These are phyloP conservation scores for Hippopotamus amphibius DNA, from an alignment of 2,113 vertebrate genomes.

Conservation along the genomic window DNA sequence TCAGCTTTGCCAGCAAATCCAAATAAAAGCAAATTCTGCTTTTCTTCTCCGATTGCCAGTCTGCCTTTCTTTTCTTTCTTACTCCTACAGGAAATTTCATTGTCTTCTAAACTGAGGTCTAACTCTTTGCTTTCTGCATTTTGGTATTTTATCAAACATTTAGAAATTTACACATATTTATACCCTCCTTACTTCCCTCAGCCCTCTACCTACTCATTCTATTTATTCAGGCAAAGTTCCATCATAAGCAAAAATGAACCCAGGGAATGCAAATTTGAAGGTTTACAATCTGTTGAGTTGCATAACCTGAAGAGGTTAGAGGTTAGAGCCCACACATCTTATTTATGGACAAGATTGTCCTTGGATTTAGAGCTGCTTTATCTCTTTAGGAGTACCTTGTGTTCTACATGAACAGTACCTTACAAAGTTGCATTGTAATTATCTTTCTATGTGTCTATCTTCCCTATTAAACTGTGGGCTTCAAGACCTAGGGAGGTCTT, in stretches of 20 bases:
- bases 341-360: neutral
- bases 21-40: neutral
- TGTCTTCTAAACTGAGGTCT: neutral
- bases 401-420: neutral
- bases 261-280: neutral
- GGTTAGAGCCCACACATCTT: neutral
- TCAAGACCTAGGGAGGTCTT: neutral
- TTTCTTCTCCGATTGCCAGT: neutral
- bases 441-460: neutral
- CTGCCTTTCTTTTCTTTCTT: neutral
- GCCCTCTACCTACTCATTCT: neutral
- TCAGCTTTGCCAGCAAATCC: conserved; percentile 44
- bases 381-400: neutral
- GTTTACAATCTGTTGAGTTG: neutral
- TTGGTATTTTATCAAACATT: neutral
- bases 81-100: neutral
- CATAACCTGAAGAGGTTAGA: neutral
- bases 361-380: neutral
- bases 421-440: neutral
- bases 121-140: neutral
- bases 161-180: neutral
- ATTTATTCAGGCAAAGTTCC: neutral
- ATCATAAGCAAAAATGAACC: neutral
- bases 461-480: neutral
- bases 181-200: neutral